Evolutionary conservation across 2,888 invertebrate species (phyloP).

Genomic region (Ormia ochracea): DNA sequence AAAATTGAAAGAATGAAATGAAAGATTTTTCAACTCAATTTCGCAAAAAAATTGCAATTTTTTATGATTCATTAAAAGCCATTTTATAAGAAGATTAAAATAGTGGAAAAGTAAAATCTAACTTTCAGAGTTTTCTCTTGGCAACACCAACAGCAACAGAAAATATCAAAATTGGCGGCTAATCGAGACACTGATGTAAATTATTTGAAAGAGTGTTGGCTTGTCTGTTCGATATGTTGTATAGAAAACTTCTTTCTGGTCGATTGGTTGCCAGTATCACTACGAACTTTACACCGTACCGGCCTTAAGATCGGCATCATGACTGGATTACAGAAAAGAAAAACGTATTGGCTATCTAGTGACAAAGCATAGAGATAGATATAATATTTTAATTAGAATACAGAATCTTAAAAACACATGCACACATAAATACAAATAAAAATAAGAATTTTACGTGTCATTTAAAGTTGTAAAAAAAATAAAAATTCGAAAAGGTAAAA

Average conservation of each 20-base stretch:
- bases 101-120: too few species aligned
- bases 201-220: slow-evolving; percentile 25
- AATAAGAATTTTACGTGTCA: slow-evolving; percentile 23
- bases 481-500: not conserved
- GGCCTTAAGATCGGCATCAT: slow-evolving; percentile 64
- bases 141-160: too few species aligned
- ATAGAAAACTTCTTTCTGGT: slow-evolving; percentile 69
- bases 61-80: too few species aligned
- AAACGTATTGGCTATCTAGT: not conserved
- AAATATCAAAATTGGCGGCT: not conserved
- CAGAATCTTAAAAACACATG: slow-evolving; percentile 6
- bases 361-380: slow-evolving; percentile 9
- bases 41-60: too few species aligned
- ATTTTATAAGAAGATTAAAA: too few species aligned
- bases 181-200: not conserved
- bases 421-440: too few species aligned
- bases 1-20: too few species aligned
- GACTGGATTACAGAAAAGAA: not conserved
- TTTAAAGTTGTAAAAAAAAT: not conserved
- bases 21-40: too few species aligned
- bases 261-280: slow-evolving; percentile 74
- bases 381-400: not conserved
- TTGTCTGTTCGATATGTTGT: slow-evolving; percentile 22
- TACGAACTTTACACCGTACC: slow-evolving; percentile 71
- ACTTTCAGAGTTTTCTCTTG: too few species aligned